These are phyloP conservation scores for Amblyjoppa proteus DNA, from an alignment of 2,888 invertebrate species.

Conservation along the genomic window DNA sequence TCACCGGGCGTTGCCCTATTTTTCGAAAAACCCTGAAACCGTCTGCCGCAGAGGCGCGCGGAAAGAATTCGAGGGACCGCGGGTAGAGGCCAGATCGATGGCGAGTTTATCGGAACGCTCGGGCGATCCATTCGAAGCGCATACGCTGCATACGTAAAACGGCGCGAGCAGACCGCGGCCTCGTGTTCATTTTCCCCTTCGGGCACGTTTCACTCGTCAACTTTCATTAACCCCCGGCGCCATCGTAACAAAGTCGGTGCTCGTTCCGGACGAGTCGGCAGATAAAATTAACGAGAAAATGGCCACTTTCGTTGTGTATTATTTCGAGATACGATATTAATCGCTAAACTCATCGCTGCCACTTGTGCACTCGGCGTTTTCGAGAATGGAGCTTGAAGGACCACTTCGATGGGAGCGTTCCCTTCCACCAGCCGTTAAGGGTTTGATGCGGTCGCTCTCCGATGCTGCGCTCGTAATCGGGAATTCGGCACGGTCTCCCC, in stretches of 20 bases:
- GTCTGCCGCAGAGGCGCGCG: too few species aligned
- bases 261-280: not conserved
- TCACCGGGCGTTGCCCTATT: too few species aligned
- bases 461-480: slow-evolving; percentile 51
- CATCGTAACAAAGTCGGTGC: too few species aligned
- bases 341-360: too few species aligned
- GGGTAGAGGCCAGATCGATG: too few species aligned
- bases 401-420: not conserved
- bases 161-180: not conserved
- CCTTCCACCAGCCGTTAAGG: not conserved
- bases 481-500: slow-evolving; percentile 70
- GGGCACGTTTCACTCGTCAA: not conserved
- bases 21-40: too few species aligned
- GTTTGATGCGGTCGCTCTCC: slow-evolving; percentile 22
- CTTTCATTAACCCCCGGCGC: not conserved
- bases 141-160: not conserved
- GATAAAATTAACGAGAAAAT: not conserved
- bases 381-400: not conserved
- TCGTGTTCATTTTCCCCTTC: not conserved
- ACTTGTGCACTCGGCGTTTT: not conserved
- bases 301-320: not conserved
- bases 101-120: too few species aligned
- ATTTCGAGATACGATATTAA: not conserved
- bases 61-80: too few species aligned
- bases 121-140: too few species aligned